Conservation (phyloP, 2,797 vertebrate genomes). For the Hybognathus amarus region DNA sequence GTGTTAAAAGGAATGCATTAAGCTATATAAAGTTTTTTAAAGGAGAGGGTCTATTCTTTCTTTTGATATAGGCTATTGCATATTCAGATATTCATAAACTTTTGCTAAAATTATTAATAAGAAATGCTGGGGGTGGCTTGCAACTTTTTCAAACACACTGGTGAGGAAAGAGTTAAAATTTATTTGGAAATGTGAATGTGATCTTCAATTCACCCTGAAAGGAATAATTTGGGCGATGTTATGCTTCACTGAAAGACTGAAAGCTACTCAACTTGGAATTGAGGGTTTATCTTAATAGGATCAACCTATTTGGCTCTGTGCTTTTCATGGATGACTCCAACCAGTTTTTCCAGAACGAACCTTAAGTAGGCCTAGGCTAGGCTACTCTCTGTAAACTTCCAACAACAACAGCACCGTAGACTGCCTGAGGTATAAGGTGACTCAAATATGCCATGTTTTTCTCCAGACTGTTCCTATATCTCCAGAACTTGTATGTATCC, state of each 20-base stretch:
- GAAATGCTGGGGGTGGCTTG: too few relatives aligned
- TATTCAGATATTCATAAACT: too few relatives aligned
- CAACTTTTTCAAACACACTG: too few relatives aligned
- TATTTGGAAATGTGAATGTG: neutral
- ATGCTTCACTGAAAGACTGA: slow-evolving; percentile 15
- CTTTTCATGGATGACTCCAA: slow-evolving; percentile 31
- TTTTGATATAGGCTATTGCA: too few relatives aligned
- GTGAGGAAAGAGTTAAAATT: neutral
- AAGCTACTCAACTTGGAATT: slow-evolving; percentile 61
- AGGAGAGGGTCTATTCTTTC: too few relatives aligned
- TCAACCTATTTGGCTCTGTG: slow-evolving; percentile 64
- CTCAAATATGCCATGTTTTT: slow-evolving; percentile 30
- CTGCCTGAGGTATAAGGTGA: slow-evolving; percentile 20
- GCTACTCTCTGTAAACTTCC: slow-evolving; percentile 28
- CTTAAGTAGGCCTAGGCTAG: slow-evolving; percentile 23
- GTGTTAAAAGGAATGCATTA: too few relatives aligned
- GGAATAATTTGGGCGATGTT: neutral
- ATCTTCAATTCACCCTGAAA: slow-evolving; percentile 1
- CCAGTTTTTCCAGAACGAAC: slow-evolving; percentile 12
- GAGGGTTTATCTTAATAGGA: slow-evolving; percentile 74
- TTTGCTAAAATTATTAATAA: too few relatives aligned
- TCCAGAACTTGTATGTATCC: slow-evolving; percentile 4
- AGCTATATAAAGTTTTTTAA: too few relatives aligned
- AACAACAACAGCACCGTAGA: slow-evolving; percentile 41
- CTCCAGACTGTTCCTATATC: neutral